These are phyloP conservation scores for Polyodon spathula DNA, from an alignment of 2,113 vertebrate genomes.

Conservation along the genomic window DNA sequence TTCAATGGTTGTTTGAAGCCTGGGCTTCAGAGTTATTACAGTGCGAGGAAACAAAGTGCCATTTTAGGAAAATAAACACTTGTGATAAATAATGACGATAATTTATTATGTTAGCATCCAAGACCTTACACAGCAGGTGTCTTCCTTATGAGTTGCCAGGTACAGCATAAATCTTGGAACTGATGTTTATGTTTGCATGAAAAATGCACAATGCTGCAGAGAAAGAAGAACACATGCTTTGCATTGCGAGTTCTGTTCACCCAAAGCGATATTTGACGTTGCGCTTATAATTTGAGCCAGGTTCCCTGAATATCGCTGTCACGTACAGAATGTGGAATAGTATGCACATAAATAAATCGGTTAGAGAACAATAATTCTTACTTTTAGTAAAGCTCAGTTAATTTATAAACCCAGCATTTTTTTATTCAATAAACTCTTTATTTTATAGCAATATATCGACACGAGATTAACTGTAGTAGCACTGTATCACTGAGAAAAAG, in stretches of 20 bases:
- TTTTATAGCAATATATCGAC: too few relatives aligned
- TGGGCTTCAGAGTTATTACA: background rate
- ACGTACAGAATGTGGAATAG: too few relatives aligned
- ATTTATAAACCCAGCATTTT: too few relatives aligned
- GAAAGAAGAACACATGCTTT: background rate
- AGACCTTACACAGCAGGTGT: background rate
- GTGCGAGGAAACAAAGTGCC: background rate
- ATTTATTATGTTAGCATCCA: background rate
- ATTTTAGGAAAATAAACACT: slow-evolving; percentile 20
- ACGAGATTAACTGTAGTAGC: too few relatives aligned
- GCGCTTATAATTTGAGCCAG: background rate
- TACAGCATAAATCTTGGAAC: background rate
- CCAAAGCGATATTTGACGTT: background rate
- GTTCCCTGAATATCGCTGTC: too few relatives aligned
- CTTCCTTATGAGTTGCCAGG: background rate
- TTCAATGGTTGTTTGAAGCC: background rate
- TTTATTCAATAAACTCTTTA: too few relatives aligned
- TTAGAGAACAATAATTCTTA: too few relatives aligned
- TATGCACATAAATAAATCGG: too few relatives aligned
- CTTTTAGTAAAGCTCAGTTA: too few relatives aligned
- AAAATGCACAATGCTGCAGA: background rate
- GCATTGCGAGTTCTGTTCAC: background rate
- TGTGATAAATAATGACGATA: background rate
- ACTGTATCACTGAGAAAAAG: too few relatives aligned
- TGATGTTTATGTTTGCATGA: background rate